Evolutionary conservation across 2,888 invertebrate species (phyloP).

Genomic region (Drosophila nr. perissopoda): DNA sequence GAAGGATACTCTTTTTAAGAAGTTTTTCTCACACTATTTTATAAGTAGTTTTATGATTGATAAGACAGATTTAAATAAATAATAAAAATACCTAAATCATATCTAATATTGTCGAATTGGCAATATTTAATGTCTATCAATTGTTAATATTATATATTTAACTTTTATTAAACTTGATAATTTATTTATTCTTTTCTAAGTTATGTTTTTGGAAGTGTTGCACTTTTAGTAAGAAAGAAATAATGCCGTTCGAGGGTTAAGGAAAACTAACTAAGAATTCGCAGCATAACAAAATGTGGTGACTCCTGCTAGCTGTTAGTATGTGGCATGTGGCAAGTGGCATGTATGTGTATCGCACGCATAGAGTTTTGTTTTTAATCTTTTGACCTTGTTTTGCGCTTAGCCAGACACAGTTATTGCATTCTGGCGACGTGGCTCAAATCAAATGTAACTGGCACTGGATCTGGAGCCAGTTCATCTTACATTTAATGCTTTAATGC

Average conservation of each 20-base stretch:
- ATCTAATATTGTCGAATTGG: background rate
- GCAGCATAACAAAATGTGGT: constrained; percentile 45
- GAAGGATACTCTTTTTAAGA: no score
- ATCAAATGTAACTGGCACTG: constrained; percentile 23
- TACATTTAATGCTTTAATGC: constrained; percentile 48
- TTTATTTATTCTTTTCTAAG: background rate
- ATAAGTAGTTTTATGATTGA: no score
- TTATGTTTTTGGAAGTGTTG: no score
- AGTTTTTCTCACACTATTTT: no score
- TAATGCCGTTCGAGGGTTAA: background rate
- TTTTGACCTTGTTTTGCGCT: constrained; percentile 67
- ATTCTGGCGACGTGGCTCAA: constrained; percentile 65
- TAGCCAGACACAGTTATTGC: constrained; percentile 73
- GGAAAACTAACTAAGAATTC: constrained; percentile 2
- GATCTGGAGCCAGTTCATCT: constrained; percentile 34
- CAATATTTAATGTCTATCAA: background rate
- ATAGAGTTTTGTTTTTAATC: constrained; percentile 73
- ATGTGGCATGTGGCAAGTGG: background rate
- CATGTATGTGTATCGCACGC: constrained; percentile 2
- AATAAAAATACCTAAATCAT: background rate
- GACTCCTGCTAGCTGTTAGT: background rate
- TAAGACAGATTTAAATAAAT: background rate
- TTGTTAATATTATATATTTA: background rate
- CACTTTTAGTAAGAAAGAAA: background rate
- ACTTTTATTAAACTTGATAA: background rate